Evolutionary conservation across 2,113 vertebrate genomes (phyloP).

Genomic region (Callaeas wilsoni): DNA sequence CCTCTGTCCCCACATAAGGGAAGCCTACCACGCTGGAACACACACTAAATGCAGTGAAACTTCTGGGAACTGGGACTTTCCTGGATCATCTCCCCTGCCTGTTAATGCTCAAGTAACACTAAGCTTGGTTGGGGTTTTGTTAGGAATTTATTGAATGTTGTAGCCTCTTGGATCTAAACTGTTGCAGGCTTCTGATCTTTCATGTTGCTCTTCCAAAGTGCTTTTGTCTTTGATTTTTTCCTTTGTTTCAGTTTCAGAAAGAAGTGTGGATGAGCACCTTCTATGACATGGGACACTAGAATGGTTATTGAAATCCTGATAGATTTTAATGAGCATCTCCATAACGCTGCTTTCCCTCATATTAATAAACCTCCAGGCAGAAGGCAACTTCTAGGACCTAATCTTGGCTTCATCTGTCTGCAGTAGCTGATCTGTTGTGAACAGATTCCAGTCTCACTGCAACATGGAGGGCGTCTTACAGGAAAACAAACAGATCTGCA

Average conservation of each 20-base stretch:
- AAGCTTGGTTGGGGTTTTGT: not conserved
- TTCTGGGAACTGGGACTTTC: not conserved
- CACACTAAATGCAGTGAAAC: too few relatives aligned
- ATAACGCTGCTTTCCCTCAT: not conserved
- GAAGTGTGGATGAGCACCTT: not conserved
- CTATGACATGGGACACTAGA: not conserved
- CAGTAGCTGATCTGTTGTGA: not conserved
- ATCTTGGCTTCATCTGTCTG: slow-evolving; percentile 7
- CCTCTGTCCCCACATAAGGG: fast-evolving
- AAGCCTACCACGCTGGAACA: fast-evolving
- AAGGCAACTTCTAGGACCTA: not conserved
- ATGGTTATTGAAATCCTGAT: slow-evolving; percentile 1
- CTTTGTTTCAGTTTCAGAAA: not conserved
- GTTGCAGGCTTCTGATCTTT: not conserved
- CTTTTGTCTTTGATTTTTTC: not conserved
- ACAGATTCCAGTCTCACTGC: not conserved
- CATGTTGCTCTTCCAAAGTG: not conserved
- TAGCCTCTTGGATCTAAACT: not conserved
- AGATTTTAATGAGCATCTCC: not conserved
- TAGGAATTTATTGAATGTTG: not conserved
- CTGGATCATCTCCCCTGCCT: not conserved
- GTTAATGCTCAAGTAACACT: not conserved
- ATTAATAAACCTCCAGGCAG: not conserved
- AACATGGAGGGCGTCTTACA: not conserved
- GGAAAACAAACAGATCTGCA: not conserved